phyloP scores from a whole-genome alignment of 2,888 invertebrate genomes.

The Gari tellinella region DNA sequence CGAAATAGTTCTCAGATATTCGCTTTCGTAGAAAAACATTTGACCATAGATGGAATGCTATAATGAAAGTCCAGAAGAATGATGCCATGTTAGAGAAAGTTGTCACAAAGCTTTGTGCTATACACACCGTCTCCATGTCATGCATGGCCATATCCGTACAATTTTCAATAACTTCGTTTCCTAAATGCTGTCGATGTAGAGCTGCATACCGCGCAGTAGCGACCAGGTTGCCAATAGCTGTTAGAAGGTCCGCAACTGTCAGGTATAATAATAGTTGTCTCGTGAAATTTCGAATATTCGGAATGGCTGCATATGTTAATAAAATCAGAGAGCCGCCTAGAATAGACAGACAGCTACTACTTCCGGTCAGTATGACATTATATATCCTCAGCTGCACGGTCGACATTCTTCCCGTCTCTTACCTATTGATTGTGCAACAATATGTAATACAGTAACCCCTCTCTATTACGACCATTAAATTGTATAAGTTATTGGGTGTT shows the following conservation, averaged over 20 bases:
- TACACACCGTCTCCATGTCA: conserved; percentile 18
- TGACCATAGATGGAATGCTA: conserved; percentile 47
- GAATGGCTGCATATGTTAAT: conserved; percentile 36
- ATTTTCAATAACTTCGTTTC: background rate
- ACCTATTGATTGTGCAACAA: too few relatives aligned
- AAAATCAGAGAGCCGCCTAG: conserved; percentile 60
- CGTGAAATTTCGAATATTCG: conserved; percentile 43
- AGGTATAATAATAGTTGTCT: conserved; percentile 59
- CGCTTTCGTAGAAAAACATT: conserved; percentile 22
- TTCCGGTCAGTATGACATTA: conserved; percentile 36
- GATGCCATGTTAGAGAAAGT: conserved; percentile 52
- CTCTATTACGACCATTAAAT: too few relatives aligned
- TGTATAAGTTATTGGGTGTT: too few relatives aligned
- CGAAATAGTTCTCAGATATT: conserved; percentile 11
- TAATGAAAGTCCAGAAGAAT: conserved; percentile 49
- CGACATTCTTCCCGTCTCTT: too few relatives aligned
- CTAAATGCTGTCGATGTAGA: conserved; percentile 13
- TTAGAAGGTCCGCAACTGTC: conserved; percentile 58
- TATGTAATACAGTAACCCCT: too few relatives aligned
- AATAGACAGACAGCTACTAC: conserved; percentile 57
- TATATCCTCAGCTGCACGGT: conserved; percentile 11
- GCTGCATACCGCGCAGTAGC: conserved; percentile 41
- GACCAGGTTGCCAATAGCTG: conserved; percentile 52
- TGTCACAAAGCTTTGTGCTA: conserved; percentile 49
- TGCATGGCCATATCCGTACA: background rate